Evolutionary conservation across 2,113 vertebrate species (phyloP).

Genomic region (Pangasianodon gigas): DNA sequence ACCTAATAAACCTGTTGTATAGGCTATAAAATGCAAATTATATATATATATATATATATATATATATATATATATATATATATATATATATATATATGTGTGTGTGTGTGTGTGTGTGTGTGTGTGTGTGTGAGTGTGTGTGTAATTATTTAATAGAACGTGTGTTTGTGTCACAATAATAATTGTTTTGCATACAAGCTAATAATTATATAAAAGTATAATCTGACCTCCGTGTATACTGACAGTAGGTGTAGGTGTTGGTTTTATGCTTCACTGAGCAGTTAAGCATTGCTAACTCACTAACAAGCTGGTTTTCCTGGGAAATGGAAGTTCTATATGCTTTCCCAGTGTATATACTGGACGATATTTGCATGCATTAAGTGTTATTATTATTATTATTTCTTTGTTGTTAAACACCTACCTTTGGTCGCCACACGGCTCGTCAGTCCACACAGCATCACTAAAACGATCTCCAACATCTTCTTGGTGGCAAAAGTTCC

Average conservation of each 20-base stretch:
- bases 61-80: too few species aligned
- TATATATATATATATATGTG: too few species aligned
- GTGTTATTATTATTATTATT: neutral
- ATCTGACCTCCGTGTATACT: neutral
- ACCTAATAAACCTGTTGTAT: neutral
- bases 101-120: too few species aligned
- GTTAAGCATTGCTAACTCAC: neutral
- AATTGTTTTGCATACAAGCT: neutral
- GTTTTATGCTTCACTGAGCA: neutral
- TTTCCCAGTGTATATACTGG: neutral
- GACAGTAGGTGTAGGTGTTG: neutral
- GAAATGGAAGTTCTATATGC: neutral
- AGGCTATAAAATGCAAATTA: neutral
- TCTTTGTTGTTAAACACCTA: conserved; percentile 55
- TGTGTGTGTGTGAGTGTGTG: too few species aligned
- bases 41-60: too few species aligned
- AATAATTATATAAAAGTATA: neutral
- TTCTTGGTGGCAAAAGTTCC: conserved; percentile 49
- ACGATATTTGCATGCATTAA: neutral
- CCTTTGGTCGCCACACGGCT: conserved; percentile 70
- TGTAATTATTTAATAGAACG: neutral
- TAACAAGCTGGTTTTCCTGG: neutral
- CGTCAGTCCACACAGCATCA: conserved; percentile 72
- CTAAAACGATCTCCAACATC: conserved; percentile 68
- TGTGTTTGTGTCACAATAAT: neutral